Evolutionary conservation across 2,888 invertebrate species (phyloP).

Genomic region (Thumatha senex): DNA sequence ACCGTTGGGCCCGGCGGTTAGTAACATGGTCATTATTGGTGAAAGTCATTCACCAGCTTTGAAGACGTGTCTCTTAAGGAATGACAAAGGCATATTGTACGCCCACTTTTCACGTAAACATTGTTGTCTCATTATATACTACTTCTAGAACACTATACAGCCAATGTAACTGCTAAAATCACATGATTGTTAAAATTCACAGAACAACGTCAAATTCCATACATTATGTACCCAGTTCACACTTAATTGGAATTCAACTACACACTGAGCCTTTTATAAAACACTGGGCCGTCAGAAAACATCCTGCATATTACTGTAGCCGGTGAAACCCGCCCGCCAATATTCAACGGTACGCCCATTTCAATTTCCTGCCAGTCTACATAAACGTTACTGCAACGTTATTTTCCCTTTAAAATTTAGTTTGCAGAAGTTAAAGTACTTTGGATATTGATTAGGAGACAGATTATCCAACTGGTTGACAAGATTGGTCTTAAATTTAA

Average conservation of each 20-base stretch:
- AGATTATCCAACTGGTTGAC: too few species aligned
- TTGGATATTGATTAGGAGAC: background rate
- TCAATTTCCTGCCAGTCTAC: conserved; percentile 76
- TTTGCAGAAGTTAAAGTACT: conserved; percentile 30
- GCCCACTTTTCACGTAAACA: too few species aligned
- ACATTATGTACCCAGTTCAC: background rate
- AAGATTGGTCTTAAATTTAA: too few species aligned
- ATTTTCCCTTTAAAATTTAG: conserved; percentile 37
- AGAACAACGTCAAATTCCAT: background rate
- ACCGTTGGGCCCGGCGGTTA: too few species aligned
- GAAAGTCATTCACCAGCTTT: too few species aligned
- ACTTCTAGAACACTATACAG: too few species aligned
- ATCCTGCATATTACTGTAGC: conserved; percentile 68
- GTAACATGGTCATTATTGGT: too few species aligned
- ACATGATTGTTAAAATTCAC: background rate
- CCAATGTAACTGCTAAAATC: too few species aligned
- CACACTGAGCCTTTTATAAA: conserved; percentile 21
- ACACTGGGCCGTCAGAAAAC: conserved; percentile 49
- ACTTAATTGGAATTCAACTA: conserved; percentile 2
- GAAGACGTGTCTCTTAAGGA: too few species aligned
- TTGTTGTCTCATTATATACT: too few species aligned
- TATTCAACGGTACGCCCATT: conserved; percentile 73
- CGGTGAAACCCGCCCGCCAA: conserved; percentile 58
- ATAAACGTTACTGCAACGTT: conserved; percentile 48
- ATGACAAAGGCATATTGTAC: too few species aligned